Evolutionary conservation across 2,888 invertebrate genomes (phyloP).

Genomic region (Patella ulyssiponensis): DNA sequence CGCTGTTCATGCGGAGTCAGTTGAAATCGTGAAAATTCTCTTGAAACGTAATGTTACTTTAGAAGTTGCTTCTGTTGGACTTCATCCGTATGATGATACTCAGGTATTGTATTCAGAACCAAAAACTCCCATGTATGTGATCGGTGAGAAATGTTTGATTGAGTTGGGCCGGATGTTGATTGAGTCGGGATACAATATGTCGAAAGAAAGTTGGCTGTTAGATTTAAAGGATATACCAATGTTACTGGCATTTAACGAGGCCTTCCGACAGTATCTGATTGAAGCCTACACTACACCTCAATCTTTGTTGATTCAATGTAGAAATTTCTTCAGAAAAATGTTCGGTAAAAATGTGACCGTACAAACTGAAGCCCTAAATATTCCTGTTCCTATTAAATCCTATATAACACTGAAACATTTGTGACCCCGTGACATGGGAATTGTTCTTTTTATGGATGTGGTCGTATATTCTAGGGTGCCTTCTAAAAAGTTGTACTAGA

Average conservation of each 20-base stretch:
- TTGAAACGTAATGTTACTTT: slow-evolving; percentile 54
- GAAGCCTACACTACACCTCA: slow-evolving; percentile 46
- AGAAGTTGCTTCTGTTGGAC: slow-evolving; percentile 50
- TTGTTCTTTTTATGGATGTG: no score
- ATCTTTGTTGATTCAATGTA: slow-evolving; percentile 46
- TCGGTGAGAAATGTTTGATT: slow-evolving; percentile 36
- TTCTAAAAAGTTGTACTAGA: no score
- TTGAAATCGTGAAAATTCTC: slow-evolving; percentile 49
- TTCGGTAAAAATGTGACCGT: slow-evolving; percentile 41
- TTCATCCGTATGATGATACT: slow-evolving; percentile 50
- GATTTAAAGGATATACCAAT: slow-evolving; percentile 37
- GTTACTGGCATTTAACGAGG: slow-evolving; percentile 25
- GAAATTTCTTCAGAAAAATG: slow-evolving; percentile 46
- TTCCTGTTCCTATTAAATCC: slow-evolving; percentile 44
- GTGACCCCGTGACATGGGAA: no score
- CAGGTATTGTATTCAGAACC: slow-evolving; percentile 49
- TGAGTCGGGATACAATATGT: slow-evolving; percentile 53
- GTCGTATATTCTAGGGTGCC: no score
- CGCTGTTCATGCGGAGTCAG: slow-evolving; percentile 52
- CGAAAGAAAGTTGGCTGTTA: slow-evolving; percentile 48
- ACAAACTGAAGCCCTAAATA: slow-evolving; percentile 39
- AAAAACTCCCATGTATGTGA: slow-evolving; percentile 57
- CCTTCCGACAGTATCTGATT: slow-evolving; percentile 38
- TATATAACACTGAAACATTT: slow-evolving; percentile 28
- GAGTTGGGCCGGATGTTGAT: slow-evolving; percentile 49